Percentiles rank a stretch among this genome's conserved stretches.
Conservation (phyloP, 2,113 vertebrate genomes). For the Indri indri region DNA sequence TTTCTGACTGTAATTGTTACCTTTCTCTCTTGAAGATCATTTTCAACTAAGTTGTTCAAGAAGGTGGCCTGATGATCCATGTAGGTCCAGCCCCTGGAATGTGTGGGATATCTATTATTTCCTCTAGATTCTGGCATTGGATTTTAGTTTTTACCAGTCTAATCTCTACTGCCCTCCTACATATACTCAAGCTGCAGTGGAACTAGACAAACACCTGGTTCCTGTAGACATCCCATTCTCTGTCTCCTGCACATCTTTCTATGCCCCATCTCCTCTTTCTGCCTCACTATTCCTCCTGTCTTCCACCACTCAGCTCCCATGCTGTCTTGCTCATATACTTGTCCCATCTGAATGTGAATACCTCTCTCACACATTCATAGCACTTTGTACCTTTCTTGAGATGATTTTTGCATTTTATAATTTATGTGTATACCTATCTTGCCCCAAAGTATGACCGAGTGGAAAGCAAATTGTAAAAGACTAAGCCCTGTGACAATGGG, state of each 20-base stretch:
- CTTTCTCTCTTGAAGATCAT: background rate
- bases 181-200: background rate
- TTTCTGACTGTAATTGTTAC: background rate
- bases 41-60: background rate
- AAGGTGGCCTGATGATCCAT: background rate
- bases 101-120: background rate
- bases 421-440: background rate
- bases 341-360: background rate
- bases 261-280: background rate
- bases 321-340: rapidly evolving
- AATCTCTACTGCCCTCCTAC: background rate
- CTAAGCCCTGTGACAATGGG: background rate
- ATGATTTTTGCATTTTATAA: background rate
- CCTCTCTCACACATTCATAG: background rate
- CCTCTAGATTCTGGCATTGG: background rate
- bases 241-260: rapidly evolving
- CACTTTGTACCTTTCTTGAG: background rate
- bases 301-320: background rate
- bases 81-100: background rate
- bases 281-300: rapidly evolving
- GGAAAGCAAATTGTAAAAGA: background rate
- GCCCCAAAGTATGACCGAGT: background rate
- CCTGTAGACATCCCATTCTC: background rate
- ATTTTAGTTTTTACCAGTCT: background rate
- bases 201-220: background rate